Evolutionary conservation across 2,888 invertebrate species (phyloP).

Genomic region (Cantharis rufa): DNA sequence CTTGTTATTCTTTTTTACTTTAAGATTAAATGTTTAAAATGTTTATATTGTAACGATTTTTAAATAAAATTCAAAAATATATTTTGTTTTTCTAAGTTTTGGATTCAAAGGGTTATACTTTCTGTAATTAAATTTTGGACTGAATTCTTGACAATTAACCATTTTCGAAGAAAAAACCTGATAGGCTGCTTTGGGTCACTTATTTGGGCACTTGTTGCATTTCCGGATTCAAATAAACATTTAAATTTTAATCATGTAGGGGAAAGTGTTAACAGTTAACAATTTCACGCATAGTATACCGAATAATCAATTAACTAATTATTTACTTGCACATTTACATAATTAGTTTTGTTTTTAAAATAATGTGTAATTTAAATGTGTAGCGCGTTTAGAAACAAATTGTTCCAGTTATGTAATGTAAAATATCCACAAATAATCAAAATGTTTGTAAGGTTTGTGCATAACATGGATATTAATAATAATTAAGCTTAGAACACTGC

Average conservation of each 20-base stretch:
- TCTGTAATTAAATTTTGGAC: too few relatives aligned
- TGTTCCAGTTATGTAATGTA: not conserved
- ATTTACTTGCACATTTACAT: not conserved
- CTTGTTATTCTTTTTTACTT: too few relatives aligned
- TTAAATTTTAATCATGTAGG: not conserved
- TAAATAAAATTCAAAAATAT: too few relatives aligned
- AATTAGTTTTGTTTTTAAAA: not conserved
- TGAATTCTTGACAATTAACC: too few relatives aligned
- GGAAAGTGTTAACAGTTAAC: not conserved
- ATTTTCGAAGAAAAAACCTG: too few relatives aligned
- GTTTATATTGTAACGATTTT: too few relatives aligned
- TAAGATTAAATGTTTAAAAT: too few relatives aligned
- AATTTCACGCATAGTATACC: not conserved
- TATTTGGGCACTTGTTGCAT: not conserved
- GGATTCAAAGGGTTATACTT: too few relatives aligned
- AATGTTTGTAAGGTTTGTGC: not conserved
- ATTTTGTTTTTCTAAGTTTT: too few relatives aligned
- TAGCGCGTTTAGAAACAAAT: not conserved
- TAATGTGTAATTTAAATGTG: not conserved
- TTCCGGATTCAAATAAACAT: not conserved
- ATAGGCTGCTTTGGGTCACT: not conserved
- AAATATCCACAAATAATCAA: not conserved
- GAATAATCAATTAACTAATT: not conserved
- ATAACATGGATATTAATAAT: too few relatives aligned
- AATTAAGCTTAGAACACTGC: too few relatives aligned